Conservation (phyloP, 2,888 invertebrate species). For the Archips crataeganus region DNA sequence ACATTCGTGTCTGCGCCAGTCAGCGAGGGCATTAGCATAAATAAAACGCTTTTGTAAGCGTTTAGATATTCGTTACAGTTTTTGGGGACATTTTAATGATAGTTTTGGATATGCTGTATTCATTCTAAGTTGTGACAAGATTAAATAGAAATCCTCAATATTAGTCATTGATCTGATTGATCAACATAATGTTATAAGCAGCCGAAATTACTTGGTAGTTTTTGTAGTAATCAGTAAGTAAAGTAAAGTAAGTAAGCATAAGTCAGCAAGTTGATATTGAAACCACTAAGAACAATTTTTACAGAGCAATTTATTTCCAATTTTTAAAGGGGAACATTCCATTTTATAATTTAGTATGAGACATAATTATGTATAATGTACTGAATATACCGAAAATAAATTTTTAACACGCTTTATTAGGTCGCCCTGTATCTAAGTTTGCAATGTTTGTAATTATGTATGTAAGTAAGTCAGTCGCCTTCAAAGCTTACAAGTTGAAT, state of each 20-base stretch:
- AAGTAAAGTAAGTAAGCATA: too few species aligned
- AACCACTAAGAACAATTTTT: background rate
- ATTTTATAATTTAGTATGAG: too few species aligned
- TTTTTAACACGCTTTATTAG: too few species aligned
- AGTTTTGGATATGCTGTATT: background rate
- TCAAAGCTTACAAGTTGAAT: too few species aligned
- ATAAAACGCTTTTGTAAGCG: slow-evolving; percentile 56
- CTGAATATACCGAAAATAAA: too few species aligned
- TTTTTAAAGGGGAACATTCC: background rate
- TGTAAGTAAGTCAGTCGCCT: too few species aligned
- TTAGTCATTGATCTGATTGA: background rate
- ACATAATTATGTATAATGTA: too few species aligned
- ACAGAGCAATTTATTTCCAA: background rate
- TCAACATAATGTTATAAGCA: too few species aligned
- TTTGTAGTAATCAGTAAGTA: too few species aligned
- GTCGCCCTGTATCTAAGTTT: too few species aligned
- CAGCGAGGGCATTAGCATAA: slow-evolving; percentile 56
- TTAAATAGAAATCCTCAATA: background rate
- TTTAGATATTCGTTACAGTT: slow-evolving; percentile 47
- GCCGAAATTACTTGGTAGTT: too few species aligned
- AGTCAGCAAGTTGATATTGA: slow-evolving; percentile 5
- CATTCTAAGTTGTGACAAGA: slow-evolving; percentile 5
- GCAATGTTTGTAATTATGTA: too few species aligned
- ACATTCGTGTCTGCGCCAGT: slow-evolving; percentile 62
- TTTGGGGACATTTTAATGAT: slow-evolving; percentile 37